Conservation (phyloP, 2,888 invertebrate genomes). For the Oegoconia quadripuncta region DNA sequence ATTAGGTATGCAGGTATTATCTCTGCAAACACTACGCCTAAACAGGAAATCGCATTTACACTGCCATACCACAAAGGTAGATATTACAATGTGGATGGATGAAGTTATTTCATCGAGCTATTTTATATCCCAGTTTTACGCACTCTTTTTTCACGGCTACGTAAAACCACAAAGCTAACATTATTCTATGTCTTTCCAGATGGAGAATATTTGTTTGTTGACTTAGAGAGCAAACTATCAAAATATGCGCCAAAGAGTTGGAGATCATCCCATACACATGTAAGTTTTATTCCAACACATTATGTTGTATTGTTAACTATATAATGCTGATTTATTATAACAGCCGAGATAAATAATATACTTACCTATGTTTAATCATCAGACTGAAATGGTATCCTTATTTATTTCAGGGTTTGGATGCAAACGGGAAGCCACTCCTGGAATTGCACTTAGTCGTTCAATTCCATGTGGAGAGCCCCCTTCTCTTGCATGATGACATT, state of each 20-base stretch:
- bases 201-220: slow-evolving; percentile 97
- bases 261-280: slow-evolving; percentile 95
- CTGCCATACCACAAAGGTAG: too few species aligned
- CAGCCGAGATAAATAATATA: not conserved
- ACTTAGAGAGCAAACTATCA: slow-evolving; percentile 95
- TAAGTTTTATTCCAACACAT: slow-evolving; percentile 77
- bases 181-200: slow-evolving; percentile 80
- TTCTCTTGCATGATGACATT: slow-evolving; percentile 93
- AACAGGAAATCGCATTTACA: slow-evolving; percentile 1
- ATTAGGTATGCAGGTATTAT: slow-evolving; percentile 10
- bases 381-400: too few species aligned
- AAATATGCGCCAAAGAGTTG: slow-evolving; percentile 98
- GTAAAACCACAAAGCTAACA: too few species aligned
- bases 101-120: too few species aligned
- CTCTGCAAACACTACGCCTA: slow-evolving; percentile 3
- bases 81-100: too few species aligned
- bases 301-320: too few species aligned
- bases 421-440: slow-evolving; percentile 92
- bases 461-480: slow-evolving; percentile 95
- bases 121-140: too few species aligned
- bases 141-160: too few species aligned
- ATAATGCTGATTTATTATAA: too few species aligned
- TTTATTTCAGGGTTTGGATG: slow-evolving; percentile 94
- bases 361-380: not conserved
- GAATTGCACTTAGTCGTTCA: slow-evolving; percentile 94